These are phyloP conservation scores for Nannobrachium achirus DNA, from an alignment of 2,113 vertebrate species.

Conservation along the genomic window DNA sequence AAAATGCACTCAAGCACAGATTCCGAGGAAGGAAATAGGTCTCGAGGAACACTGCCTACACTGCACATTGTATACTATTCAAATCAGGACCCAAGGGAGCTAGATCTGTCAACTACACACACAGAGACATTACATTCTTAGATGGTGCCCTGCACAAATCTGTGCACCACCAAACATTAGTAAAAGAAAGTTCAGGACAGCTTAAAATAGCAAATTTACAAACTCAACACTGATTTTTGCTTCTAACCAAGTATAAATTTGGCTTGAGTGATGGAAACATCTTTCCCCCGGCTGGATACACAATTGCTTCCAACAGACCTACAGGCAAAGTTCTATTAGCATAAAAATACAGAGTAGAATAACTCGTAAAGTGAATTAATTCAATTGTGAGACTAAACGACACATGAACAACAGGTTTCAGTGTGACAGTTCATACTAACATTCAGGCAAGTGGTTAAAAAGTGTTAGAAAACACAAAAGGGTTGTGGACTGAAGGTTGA, in stretches of 20 bases:
- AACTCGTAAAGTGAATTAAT: not conserved
- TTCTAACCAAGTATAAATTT: too few relatives aligned
- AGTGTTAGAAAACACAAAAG: slow-evolving; percentile 13
- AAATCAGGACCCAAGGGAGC: not conserved
- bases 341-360: slow-evolving; percentile 7
- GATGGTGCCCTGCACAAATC: too few relatives aligned
- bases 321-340: slow-evolving; percentile 20
- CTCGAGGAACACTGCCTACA: slow-evolving; percentile 1
- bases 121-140: too few relatives aligned
- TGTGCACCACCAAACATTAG: too few relatives aligned
- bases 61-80: not conserved
- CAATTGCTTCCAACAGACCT: slow-evolving; percentile 71
- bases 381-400: slow-evolving; percentile 5
- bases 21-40: not conserved
- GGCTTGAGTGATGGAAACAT: not conserved
- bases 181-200: too few relatives aligned
- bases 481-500: not conserved
- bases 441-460: slow-evolving; percentile 35
- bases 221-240: too few relatives aligned
- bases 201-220: too few relatives aligned
- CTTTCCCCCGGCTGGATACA: slow-evolving; percentile 36
- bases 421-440: slow-evolving; percentile 3
- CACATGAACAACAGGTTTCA: slow-evolving; percentile 31
- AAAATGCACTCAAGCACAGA: not conserved
- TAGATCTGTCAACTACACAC: not conserved